Evolutionary conservation across 2,113 vertebrate genomes (phyloP).

Genomic region (Archocentrus centrarchus): DNA sequence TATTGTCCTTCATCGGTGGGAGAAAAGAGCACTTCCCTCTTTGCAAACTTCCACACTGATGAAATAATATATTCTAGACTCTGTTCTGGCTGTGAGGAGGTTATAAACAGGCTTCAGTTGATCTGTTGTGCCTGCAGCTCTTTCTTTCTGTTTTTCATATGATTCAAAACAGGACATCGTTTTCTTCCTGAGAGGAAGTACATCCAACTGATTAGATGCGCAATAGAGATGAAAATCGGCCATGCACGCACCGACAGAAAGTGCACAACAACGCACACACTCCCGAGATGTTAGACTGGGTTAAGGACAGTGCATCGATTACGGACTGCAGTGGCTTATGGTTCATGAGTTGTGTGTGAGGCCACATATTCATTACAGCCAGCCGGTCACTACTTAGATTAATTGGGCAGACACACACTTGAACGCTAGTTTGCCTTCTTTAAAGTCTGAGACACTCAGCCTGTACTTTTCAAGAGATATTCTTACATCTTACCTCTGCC

Average conservation of each 20-base stretch:
- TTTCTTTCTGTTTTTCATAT: constrained; percentile 45
- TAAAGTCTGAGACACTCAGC: neutral
- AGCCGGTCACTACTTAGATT: constrained; percentile 63
- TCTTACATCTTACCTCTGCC: neutral
- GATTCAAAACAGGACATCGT: constrained; percentile 68
- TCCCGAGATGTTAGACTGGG: neutral
- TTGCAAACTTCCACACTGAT: neutral
- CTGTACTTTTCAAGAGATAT: constrained; percentile 32
- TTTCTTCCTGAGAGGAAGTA: constrained; percentile 59
- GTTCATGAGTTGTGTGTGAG: neutral
- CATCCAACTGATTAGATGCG: constrained; percentile 58
- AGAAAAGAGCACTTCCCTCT: neutral
- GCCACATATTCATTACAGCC: constrained; percentile 41
- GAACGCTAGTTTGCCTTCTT: neutral
- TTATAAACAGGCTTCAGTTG: neutral
- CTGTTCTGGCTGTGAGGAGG: neutral
- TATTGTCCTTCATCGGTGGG: neutral
- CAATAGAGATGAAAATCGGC: constrained; percentile 46
- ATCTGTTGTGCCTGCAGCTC: constrained; percentile 10
- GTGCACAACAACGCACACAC: constrained; percentile 17
- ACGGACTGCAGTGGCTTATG: constrained; percentile 23
- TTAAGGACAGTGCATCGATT: constrained; percentile 59
- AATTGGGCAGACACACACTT: constrained; percentile 34
- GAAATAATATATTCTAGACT: neutral
- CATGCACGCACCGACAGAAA: constrained; percentile 5